These are phyloP conservation scores for Leptinotarsa juncta DNA, from an alignment of 2,888 invertebrate genomes.

Conservation along the genomic window DNA sequence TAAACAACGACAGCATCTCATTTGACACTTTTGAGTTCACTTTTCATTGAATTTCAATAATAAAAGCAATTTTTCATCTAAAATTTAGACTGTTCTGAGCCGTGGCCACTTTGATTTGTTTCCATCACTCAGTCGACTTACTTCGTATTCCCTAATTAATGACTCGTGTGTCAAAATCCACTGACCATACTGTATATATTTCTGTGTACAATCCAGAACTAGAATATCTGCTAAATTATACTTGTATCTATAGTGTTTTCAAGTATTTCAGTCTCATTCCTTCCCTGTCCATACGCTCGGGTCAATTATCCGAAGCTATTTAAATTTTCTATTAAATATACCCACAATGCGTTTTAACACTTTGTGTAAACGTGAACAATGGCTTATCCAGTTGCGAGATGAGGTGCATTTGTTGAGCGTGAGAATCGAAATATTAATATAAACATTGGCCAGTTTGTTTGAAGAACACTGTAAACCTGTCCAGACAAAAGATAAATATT, in stretches of 20 bases:
- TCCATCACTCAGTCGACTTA: too few species aligned
- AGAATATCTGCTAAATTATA: too few species aligned
- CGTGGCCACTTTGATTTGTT: too few species aligned
- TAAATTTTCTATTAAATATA: constrained; percentile 29
- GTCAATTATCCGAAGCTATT: constrained; percentile 14
- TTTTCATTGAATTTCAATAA: too few species aligned
- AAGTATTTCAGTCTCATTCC: background rate
- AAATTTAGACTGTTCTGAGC: too few species aligned
- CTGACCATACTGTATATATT: too few species aligned
- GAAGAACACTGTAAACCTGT: constrained; percentile 58
- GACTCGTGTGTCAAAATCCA: too few species aligned
- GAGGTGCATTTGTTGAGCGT: constrained; percentile 39
- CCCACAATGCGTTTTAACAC: constrained; percentile 36
- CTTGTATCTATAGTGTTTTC: background rate
- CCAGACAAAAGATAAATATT: constrained; percentile 62
- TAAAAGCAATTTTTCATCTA: too few species aligned
- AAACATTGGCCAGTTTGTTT: constrained; percentile 59
- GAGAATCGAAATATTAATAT: constrained; percentile 57
- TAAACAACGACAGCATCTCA: too few species aligned
- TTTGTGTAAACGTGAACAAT: constrained; percentile 34
- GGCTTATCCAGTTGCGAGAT: constrained; percentile 19
- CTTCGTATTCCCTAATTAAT: too few species aligned
- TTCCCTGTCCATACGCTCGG: background rate
- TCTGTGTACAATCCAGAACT: too few species aligned
- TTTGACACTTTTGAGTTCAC: too few species aligned